phyloP scores from a whole-genome alignment of 2,113 vertebrate species.

The Rhadina sibilatrix region DNA sequence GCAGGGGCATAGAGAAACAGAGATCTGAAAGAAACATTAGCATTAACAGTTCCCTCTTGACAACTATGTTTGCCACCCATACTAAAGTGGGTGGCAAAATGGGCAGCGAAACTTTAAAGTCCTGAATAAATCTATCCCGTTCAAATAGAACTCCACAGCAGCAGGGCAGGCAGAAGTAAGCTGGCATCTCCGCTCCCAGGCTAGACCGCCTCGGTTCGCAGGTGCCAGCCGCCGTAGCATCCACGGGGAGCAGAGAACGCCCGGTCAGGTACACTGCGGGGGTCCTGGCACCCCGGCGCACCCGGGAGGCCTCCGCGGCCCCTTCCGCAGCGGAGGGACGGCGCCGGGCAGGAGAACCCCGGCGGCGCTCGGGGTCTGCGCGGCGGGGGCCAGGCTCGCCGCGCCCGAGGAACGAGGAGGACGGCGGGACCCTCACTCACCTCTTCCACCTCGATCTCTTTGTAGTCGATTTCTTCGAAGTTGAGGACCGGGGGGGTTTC shows the following conservation, averaged over 20 bases:
- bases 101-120: not conserved
- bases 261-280: not conserved
- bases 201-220: not conserved
- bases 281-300: not conserved
- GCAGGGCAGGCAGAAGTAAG: not conserved
- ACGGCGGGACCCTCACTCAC: conserved; percentile 65
- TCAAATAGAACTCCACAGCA: not conserved
- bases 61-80: not conserved
- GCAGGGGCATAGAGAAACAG: not conserved
- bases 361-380: not conserved
- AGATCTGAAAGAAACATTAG: not conserved
- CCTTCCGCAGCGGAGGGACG: not conserved
- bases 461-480: conserved; percentile 96
- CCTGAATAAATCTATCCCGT: not conserved
- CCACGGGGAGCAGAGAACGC: not conserved
- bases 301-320: not conserved
- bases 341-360: not conserved
- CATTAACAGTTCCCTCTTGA: not conserved
- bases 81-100: not conserved
- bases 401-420: not conserved
- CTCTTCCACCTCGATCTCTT: conserved; percentile 96
- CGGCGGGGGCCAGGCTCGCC: not conserved
- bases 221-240: not conserved
- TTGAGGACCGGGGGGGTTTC: conserved; percentile 92
- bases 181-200: not conserved